Evolutionary conservation across 2,888 invertebrate genomes (phyloP).

Genomic region (Cancer borealis): DNA sequence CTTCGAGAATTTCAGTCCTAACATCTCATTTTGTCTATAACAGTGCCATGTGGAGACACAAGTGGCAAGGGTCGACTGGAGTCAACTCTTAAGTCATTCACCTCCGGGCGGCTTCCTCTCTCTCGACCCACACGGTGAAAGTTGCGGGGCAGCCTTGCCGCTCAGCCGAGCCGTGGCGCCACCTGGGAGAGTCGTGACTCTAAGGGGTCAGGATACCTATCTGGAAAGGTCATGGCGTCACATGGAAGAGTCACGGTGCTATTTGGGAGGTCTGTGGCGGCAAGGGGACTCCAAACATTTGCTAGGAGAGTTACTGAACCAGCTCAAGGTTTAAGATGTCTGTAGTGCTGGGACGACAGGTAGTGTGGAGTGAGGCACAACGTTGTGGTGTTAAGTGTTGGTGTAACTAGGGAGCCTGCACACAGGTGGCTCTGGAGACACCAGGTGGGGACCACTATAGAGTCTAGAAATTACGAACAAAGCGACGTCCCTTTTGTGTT

Average conservation of each 20-base stretch:
- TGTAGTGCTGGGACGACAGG: no score
- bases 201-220: not conserved
- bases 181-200: slow-evolving; percentile 12
- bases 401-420: no score
- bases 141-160: not conserved
- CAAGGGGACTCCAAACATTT: not conserved
- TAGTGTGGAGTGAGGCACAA: not conserved
- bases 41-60: not conserved
- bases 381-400: not conserved
- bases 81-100: not conserved
- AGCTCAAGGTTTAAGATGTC: no score
- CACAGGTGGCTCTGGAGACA: no score
- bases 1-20: not conserved
- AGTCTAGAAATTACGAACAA: no score
- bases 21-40: not conserved
- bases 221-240: not conserved
- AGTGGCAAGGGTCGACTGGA: not conserved
- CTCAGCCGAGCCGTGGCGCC: not conserved
- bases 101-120: not conserved
- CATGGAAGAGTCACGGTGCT: not conserved
- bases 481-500: no score
- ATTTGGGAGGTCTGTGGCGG: not conserved
- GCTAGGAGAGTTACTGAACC: not conserved
- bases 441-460: no score
- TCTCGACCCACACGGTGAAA: not conserved